Base-by-base conservation (phyloP, 2,888 invertebrate genomes). In the Drosophila setosimentum region DNA sequence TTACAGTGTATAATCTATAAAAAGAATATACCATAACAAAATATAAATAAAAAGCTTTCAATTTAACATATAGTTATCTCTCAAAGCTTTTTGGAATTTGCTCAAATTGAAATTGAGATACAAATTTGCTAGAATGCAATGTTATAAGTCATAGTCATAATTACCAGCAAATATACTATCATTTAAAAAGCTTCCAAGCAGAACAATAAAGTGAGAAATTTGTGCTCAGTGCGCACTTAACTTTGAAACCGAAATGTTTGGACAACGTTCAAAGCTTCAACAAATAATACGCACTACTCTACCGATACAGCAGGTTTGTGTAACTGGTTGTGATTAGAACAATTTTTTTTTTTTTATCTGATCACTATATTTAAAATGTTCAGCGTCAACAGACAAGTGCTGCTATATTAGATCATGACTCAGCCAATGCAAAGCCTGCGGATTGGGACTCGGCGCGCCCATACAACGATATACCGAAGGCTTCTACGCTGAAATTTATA, bases 401-500 rank as follows among this genome's bases (percentile, higher is more conserved):
- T 11, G 74, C 74, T 2, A 30, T 18, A 5, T 33, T 48, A 7
- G 59, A 71, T 18, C 53, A 53, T 18, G 29, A 51, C 27, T n/a
- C 33, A 29, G 1, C 58, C 7, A 30, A 11, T 2, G 24, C 51
- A n/a, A 71, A 33, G 2, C 37, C 61, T 24, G 16, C 60, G 5
- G 86, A 91, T 59, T 92, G 92, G 92, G 48, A 81, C 8, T 68
- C 69, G 49, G 89, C 91, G 0, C 77, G 80, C 1, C 82, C 90
- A 2, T 91, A 65, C 57, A 48, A 73, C 18, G 75, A 87, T 30
- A 78, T 91, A 48, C 91, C 91, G 2, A 82, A 80, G 27, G 79
- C 81, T 18, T 58, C 74, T 2, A 6, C n/a, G 29, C 57, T 85
- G 0, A 21, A 24, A 13, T 61, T 84, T 8, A 2, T 87, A 0